Evolutionary conservation across 1,140 invertebrate genomes (phyloP), one percentile per base, ranked within the genome.

Genomic region (Paracyclopina nana): DNA sequence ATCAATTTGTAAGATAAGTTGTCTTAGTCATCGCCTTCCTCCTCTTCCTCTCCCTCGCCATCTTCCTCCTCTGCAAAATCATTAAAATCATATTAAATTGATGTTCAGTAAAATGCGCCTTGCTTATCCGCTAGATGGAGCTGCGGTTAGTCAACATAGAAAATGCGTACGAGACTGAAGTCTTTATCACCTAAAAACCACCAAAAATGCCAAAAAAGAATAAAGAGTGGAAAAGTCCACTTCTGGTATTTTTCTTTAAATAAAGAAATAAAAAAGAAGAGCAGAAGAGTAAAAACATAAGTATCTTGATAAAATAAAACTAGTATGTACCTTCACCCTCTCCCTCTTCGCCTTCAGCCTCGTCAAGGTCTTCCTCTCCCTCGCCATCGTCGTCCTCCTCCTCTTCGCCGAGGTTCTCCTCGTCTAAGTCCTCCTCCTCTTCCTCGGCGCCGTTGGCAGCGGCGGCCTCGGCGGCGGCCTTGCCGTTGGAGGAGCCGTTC

Each of bases 371-470:
- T 20, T 43, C 34, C 9, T 52, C 50, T 6, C 22, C 50, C 12
- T 50, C 18, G n/a, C 25, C 48, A 12, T 16, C n/a, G 26, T 40
- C 34, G n/a, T 50, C 48, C 20, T 42, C 48, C 6, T 29, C 31
- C 14, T 24, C 30, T 3, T 41, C 34, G 14, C 40, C 34, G 14
- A 20, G 25, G 28, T 41, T 25, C 18, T 41, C 48, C 5, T 41
- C 34, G 16, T 38, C 48, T 24, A 43, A 28, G 18, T 40, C 48
- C 4, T 50, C 34, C 48, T 50, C 48, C 4, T 50, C 48, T n/a
- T 26, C 34, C 8, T 16, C 29, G 30, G 29, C 48, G 16, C 25
- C 46, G 8, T 43, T 43, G 18, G 41, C 41, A 11, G 11, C 9
- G 6, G 44, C 18, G 8, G 18, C 44, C 25, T 46, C 27, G 18